Base-by-base conservation (phyloP, 2,797 vertebrate species). In the Pogoniulus pusillus region DNA sequence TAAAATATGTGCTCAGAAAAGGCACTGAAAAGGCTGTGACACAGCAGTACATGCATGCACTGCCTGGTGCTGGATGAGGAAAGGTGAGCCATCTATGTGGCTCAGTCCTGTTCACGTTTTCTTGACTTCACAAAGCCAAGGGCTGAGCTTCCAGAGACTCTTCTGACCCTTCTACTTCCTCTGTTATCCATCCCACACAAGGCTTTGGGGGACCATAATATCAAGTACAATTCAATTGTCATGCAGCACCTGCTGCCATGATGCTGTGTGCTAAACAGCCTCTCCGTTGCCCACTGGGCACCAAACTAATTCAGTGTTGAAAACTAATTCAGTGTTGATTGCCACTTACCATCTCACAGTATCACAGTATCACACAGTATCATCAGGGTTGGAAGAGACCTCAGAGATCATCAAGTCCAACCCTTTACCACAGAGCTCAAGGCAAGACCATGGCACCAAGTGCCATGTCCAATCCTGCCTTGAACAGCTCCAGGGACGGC, bases 121-220 rank as follows among this genome's bases (percentile, higher is more conserved):
- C 45, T 79, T 54, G 51, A 54, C 39, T 23, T 68, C 39, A 29
- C 2, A 23, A 66, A 35, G 18, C 20, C 0, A 0, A 85, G 7
- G 12, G 6, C 9, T 83, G 70, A 83, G 37, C 7, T 80, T 78
- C 51, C 29, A 78, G 43, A n/a, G 29, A 12, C 58, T 54, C 43
- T 83, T 45, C 70, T 70, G 77, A 66, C 20, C 19, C 23, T 32
- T 10, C 19, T 81, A 8, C 20, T 89, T 75, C 66, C 35, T 63
- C 51, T 83, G 23, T 23, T 26, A 41, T 5, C 19, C 17, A 41
- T 41, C 14, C 3, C 15, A 16, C 23, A 15, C 0, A 0, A 4
- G 15, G 6, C 23, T 82, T 88, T 70, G 70, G 60, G 55, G 49
- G 20, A 11, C 49, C 63, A 23, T 51, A 51, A 73, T 29, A 55